Percentiles rank a stretch among this genome's conserved stretches.
Evolutionary conservation across 2,888 invertebrate genomes (phyloP).

Genomic region (Xylocampa areola): DNA sequence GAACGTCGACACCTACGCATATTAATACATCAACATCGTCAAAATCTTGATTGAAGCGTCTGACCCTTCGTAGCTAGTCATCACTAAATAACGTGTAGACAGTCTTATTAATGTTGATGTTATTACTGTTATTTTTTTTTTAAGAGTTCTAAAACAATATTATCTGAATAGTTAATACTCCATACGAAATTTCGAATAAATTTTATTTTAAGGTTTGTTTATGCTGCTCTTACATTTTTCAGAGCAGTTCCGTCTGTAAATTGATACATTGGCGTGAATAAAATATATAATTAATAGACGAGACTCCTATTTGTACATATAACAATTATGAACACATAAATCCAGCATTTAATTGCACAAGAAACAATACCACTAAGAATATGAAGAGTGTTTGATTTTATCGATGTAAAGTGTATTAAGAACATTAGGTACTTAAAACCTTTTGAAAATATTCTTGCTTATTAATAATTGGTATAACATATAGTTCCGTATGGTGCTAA

Average conservation of each 20-base stretch:
- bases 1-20: conserved; percentile 69
- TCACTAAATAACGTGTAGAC: conserved; percentile 31
- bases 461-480: too few species aligned
- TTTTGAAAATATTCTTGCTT: too few species aligned
- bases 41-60: conserved; percentile 54
- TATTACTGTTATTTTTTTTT: neutral
- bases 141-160: neutral
- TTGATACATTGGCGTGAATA: neutral
- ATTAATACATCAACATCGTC: conserved; percentile 55
- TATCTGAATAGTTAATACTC: neutral
- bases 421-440: too few species aligned
- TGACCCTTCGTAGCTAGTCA: conserved; percentile 44
- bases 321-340: neutral
- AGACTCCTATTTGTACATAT: neutral
- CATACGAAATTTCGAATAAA: neutral
- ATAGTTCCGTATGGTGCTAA: too few species aligned
- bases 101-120: conserved; percentile 21
- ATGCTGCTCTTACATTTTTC: neutral
- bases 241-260: neutral
- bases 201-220: neutral
- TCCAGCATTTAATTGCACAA: too few species aligned
- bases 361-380: too few species aligned
- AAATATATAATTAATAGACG: neutral
- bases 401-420: too few species aligned
- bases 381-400: too few species aligned